Evolutionary conservation across 2,888 invertebrate species (phyloP).

Genomic region (Schizaphis graminum): DNA sequence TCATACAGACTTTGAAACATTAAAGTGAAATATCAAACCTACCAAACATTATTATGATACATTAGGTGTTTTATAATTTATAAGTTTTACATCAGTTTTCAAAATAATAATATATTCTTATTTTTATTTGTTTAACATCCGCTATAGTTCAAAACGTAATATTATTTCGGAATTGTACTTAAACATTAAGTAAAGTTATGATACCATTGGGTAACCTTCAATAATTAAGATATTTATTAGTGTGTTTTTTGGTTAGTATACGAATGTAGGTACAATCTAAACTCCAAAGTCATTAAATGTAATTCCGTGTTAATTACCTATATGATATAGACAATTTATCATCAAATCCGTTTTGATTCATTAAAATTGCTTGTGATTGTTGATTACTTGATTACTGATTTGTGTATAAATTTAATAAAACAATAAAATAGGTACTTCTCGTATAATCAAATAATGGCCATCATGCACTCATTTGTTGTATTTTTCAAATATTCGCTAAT

Average conservation of each 20-base stretch:
- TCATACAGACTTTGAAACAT: background rate
- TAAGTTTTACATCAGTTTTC: background rate
- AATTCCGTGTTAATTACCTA: background rate
- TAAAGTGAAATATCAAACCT: constrained; percentile 22
- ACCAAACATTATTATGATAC: background rate
- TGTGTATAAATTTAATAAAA: background rate
- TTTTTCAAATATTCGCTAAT: background rate
- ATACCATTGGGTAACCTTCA: background rate
- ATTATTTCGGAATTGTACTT: background rate
- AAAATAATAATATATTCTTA: background rate
- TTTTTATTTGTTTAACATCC: background rate
- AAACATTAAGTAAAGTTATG: background rate
- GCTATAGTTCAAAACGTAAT: background rate
- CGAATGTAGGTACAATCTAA: background rate
- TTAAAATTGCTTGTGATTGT: background rate
- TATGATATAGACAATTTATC: background rate
- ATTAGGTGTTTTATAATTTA: background rate
- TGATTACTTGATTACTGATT: background rate
- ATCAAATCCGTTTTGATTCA: background rate
- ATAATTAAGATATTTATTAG: background rate
- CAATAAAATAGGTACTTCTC: background rate
- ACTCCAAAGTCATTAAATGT: background rate
- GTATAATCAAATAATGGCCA: background rate
- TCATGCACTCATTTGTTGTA: background rate
- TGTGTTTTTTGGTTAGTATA: background rate